phyloP scores from a whole-genome alignment of 2,888 invertebrate genomes.

The Tetanocera ferruginea region DNA sequence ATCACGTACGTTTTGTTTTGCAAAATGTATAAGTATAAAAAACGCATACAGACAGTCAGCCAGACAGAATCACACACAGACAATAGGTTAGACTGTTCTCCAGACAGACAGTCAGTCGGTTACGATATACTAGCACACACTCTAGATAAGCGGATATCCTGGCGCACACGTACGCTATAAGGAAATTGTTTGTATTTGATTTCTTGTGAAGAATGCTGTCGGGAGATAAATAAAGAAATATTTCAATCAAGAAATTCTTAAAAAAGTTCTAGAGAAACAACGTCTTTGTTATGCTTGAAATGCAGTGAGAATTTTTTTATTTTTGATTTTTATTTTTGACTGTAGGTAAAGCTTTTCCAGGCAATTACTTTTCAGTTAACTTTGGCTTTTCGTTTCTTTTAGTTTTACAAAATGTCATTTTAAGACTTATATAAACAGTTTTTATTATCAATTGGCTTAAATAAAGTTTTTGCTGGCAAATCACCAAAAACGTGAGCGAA shows the following conservation, averaged over 20 bases:
- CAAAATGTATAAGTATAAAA: slow-evolving; percentile 32
- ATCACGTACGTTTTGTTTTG: slow-evolving; percentile 54
- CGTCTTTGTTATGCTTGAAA: neutral
- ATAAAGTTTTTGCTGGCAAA: too few relatives aligned
- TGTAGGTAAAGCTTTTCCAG: neutral
- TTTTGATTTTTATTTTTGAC: neutral
- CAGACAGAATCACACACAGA: neutral
- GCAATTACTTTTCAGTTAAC: neutral
- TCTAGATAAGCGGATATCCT: neutral
- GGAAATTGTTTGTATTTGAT: slow-evolving; percentile 29
- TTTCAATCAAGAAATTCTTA: slow-evolving; percentile 28
- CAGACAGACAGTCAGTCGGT: neutral
- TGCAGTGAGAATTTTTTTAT: neutral
- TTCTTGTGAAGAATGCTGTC: slow-evolving; percentile 13
- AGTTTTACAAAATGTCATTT: too few relatives aligned
- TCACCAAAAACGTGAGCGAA: too few relatives aligned
- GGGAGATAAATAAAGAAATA: slow-evolving; percentile 3
- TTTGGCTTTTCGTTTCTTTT: too few relatives aligned
- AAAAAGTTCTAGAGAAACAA: neutral
- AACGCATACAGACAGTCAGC: neutral
- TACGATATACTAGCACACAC: neutral
- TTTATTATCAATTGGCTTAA: too few relatives aligned
- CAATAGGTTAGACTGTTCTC: too few relatives aligned
- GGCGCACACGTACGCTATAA: neutral
- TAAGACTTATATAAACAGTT: too few relatives aligned